These are phyloP conservation scores for Anas bahamensis DNA, from an alignment of 2,797 vertebrate genomes.

Conservation along the genomic window DNA sequence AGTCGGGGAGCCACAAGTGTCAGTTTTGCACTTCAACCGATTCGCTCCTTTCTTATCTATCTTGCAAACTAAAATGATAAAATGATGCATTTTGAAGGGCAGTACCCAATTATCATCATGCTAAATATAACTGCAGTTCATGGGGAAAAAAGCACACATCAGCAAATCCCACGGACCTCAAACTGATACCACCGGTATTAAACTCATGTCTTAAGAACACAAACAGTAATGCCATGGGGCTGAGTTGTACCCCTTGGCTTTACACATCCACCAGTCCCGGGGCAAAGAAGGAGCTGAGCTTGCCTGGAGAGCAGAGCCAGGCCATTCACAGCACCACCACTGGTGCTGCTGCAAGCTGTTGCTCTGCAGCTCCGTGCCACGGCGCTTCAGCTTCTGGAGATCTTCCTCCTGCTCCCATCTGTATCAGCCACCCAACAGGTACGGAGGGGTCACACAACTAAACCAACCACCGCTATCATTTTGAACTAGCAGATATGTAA, in stretches of 20 bases:
- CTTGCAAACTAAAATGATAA: not conserved
- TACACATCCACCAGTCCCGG: accelerated
- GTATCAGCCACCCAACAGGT: not conserved
- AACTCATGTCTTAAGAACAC: not conserved
- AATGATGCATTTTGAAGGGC: not conserved
- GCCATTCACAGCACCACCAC: not conserved
- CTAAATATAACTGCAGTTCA: not conserved
- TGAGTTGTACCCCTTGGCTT: accelerated
- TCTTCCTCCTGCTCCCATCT: not conserved
- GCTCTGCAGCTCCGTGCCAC: not conserved
- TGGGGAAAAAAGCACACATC: not conserved
- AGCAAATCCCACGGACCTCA: not conserved
- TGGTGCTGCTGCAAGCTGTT: not conserved
- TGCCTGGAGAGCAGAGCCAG: not conserved
- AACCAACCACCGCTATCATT: not conserved
- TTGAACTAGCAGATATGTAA: not conserved
- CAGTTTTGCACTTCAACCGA: not conserved
- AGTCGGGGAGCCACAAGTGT: not conserved
- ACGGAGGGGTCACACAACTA: not conserved
- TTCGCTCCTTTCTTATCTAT: not conserved
- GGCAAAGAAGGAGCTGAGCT: not conserved
- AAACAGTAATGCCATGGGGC: accelerated
- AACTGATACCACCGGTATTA: accelerated
- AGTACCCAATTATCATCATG: not conserved
- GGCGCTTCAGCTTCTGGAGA: not conserved